Conservation (phyloP, 2,888 invertebrate species). For the Agrochola litura region DNA sequence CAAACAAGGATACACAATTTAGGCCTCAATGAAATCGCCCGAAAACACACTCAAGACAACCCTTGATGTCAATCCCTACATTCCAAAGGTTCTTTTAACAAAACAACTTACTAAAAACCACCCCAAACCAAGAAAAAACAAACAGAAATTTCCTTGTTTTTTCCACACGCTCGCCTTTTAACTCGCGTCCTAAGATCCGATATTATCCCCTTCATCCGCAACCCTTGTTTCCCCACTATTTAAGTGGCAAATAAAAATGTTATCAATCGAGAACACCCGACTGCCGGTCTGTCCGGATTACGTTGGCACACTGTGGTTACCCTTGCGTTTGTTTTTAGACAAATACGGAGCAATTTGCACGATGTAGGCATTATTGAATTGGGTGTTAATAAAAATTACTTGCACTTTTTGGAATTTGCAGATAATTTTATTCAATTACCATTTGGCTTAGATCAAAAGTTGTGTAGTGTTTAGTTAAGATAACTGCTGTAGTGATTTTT, state of each 20-base stretch:
- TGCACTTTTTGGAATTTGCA: background rate
- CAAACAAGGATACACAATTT: background rate
- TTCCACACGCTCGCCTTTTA: slow-evolving; percentile 62
- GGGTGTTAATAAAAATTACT: background rate
- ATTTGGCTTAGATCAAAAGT: background rate
- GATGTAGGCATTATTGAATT: slow-evolving; percentile 4
- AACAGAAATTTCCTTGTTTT: slow-evolving; percentile 50
- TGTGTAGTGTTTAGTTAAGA: background rate
- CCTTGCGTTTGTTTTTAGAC: slow-evolving; percentile 67
- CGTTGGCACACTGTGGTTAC: slow-evolving; percentile 65
- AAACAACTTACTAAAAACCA: slow-evolving; percentile 42
- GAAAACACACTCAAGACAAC: slow-evolving; percentile 24
- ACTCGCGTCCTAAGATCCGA: slow-evolving; percentile 70
- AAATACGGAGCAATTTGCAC: slow-evolving; percentile 25
- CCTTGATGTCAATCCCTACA: slow-evolving; percentile 33
- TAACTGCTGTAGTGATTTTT: too few relatives aligned
- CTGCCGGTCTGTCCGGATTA: slow-evolving; percentile 68
- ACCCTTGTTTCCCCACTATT: slow-evolving; percentile 75
- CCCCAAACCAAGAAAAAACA: slow-evolving; percentile 42
- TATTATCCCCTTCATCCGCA: slow-evolving; percentile 72
- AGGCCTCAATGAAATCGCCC: slow-evolving; percentile 13
- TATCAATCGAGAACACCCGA: slow-evolving; percentile 76
- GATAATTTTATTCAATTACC: background rate
- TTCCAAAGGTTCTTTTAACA: slow-evolving; percentile 31
- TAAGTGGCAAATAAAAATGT: slow-evolving; percentile 81